Evolutionary conservation across 1,140 invertebrate species (phyloP).

Genomic region (Drosophila littoralis): DNA sequence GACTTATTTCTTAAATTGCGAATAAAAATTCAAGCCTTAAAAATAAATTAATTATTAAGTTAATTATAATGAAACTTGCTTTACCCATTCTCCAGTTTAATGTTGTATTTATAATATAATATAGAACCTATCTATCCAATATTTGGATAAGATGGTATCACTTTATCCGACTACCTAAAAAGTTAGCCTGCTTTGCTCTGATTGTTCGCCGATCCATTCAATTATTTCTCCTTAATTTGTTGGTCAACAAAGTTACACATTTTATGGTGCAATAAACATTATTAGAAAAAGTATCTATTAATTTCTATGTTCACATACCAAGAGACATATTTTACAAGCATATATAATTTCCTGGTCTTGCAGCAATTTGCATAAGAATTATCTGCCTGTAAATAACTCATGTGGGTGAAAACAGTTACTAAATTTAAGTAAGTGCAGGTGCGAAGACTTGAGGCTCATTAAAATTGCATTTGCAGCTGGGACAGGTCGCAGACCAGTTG

Average conservation of each 20-base stretch:
- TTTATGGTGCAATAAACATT: constrained; percentile 9
- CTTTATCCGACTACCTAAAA: not conserved
- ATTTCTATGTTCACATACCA: not conserved
- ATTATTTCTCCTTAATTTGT: not conserved
- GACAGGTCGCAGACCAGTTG: constrained; percentile 13
- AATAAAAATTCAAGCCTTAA: too few relatives aligned
- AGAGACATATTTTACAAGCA: not conserved
- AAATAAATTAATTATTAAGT: too few relatives aligned
- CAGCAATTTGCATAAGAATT: constrained; percentile 63
- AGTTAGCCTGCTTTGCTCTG: not conserved
- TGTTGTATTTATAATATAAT: too few relatives aligned
- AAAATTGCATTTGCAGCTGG: constrained; percentile 64
- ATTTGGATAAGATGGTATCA: not conserved
- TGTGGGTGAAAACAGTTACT: constrained; percentile 20
- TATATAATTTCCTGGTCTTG: constrained; percentile 7
- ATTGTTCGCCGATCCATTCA: not conserved
- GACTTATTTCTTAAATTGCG: too few relatives aligned
- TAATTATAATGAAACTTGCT: too few relatives aligned
- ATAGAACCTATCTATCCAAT: too few relatives aligned
- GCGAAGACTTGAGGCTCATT: constrained; percentile 49
- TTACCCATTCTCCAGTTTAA: too few relatives aligned
- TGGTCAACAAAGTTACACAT: constrained; percentile 2
- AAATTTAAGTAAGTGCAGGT: constrained; percentile 24
- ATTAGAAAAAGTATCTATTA: too few relatives aligned
- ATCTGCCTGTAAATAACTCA: not conserved